These are phyloP conservation scores for Probaryconus sp. DNA, from an alignment of 1,140 invertebrate genomes.

Conservation along the genomic window DNA sequence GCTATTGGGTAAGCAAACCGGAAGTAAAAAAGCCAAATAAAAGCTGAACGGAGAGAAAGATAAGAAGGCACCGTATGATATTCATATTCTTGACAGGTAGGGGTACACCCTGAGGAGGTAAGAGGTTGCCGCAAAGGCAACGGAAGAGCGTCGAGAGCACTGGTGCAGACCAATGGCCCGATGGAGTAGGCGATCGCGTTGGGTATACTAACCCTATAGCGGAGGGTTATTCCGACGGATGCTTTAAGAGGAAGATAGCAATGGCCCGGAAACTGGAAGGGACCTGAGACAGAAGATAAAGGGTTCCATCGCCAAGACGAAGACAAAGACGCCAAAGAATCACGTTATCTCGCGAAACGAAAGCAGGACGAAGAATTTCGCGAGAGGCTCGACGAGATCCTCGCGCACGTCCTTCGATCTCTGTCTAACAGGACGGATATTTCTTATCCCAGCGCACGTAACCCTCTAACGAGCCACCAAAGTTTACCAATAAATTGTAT, in stretches of 20 bases:
- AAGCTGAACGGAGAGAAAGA: conserved; percentile 15
- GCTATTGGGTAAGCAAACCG: conserved; percentile 20
- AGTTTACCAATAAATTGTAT: conserved; percentile 79
- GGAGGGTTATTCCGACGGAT: conserved; percentile 57
- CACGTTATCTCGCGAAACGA: conserved; percentile 9
- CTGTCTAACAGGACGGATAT: conserved; percentile 59
- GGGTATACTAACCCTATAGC: conserved; percentile 69
- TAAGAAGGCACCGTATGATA: conserved; percentile 54
- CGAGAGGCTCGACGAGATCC: conserved; percentile 14
- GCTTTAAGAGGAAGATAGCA: conserved; percentile 58
- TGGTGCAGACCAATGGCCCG: conserved; percentile 75
- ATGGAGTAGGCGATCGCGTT: conserved; percentile 69
- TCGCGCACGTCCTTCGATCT: conserved; percentile 30
- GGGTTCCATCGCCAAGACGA: conserved; percentile 15
- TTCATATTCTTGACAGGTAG: conserved; percentile 66
- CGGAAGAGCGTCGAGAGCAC: conserved; percentile 69
- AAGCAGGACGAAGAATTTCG: conserved; percentile 20
- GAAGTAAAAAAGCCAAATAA: conserved; percentile 6
- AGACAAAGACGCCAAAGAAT: conserved; percentile 34
- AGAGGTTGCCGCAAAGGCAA: conserved; percentile 51
- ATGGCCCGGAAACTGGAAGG: conserved; percentile 46
- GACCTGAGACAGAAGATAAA: conserved; percentile 31
- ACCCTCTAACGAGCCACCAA: conserved; percentile 77
- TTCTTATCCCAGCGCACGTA: conserved; percentile 78
- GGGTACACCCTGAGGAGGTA: conserved; percentile 49